These are phyloP conservation scores for Anthophora plumipes DNA, from an alignment of 2,888 invertebrate genomes.

Conservation along the genomic window DNA sequence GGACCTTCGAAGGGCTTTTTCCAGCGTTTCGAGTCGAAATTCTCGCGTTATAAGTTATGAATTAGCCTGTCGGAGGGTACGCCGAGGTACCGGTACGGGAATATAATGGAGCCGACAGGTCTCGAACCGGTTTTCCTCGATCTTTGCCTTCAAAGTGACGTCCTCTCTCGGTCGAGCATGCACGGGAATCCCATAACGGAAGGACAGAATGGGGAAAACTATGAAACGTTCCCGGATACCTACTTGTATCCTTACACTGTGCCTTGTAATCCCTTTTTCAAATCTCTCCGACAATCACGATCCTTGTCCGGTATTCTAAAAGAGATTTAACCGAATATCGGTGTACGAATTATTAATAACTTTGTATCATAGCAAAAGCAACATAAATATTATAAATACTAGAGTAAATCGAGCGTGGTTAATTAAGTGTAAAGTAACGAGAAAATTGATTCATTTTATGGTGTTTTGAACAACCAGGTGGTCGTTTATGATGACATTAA, in stretches of 20 bases:
- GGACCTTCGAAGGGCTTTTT: constrained; percentile 25
- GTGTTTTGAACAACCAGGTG: not conserved
- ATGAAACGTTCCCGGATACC: constrained; percentile 28
- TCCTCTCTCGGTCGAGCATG: constrained; percentile 26
- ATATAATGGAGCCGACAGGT: constrained; percentile 66
- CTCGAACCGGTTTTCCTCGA: constrained; percentile 72
- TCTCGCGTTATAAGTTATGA: constrained; percentile 63
- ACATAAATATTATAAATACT: not conserved
- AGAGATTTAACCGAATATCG: not conserved
- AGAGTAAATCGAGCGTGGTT: constrained; percentile 2
- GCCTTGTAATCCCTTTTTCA: constrained; percentile 35
- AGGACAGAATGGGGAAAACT: constrained; percentile 49
- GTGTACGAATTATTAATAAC: not conserved
- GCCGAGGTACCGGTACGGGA: constrained; percentile 46
- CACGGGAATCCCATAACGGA: constrained; percentile 50
- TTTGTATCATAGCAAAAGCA: not conserved
- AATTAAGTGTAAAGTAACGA: not conserved
- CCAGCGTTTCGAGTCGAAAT: constrained; percentile 1
- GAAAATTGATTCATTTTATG: constrained; percentile 3
- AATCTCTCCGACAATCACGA: constrained; percentile 14
- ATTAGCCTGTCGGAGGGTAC: constrained; percentile 60
- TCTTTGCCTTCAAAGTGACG: constrained; percentile 69
- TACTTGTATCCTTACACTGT: constrained; percentile 5
- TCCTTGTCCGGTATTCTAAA: not conserved
- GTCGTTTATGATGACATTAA: not conserved